A percentile compares a stretch with the other conserved stretches of the same genome.
These are phyloP conservation scores for Anniella stebbinsi DNA, from an alignment of 2,797 vertebrate species.

Conservation along the genomic window DNA sequence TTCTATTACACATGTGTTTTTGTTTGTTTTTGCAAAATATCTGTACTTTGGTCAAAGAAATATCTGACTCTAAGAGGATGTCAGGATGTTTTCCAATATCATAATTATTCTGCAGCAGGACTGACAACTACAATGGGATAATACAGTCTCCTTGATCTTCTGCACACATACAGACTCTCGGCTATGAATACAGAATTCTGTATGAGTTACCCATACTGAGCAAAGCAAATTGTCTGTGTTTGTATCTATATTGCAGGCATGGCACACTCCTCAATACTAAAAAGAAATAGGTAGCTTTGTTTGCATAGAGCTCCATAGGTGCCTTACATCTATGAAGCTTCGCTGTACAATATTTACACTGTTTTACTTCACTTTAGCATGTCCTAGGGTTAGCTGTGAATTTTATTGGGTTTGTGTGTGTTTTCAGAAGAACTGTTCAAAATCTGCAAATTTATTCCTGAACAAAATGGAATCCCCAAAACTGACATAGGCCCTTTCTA, in stretches of 20 bases:
- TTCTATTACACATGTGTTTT: background rate
- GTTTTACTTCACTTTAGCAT: background rate
- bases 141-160: background rate
- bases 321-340: background rate
- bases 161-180: background rate
- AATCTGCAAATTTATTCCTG: too few relatives aligned
- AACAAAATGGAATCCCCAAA: too few relatives aligned
- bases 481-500: too few relatives aligned
- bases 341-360: background rate
- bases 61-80: background rate
- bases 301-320: background rate
- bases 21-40: background rate
- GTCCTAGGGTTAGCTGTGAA: too few relatives aligned
- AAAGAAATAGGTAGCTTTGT: background rate
- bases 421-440: too few relatives aligned
- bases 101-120: background rate
- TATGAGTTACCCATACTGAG: background rate
- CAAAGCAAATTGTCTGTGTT: background rate
- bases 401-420: too few relatives aligned
- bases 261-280: background rate
- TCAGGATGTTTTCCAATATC: background rate
- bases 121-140: background rate
- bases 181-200: background rate
- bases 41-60: background rate
- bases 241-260: background rate